A percentile compares a stretch with the other conserved stretches of the same genome.
Conservation (phyloP, 2,888 invertebrate species). For the Halocaridina rubra region DNA sequence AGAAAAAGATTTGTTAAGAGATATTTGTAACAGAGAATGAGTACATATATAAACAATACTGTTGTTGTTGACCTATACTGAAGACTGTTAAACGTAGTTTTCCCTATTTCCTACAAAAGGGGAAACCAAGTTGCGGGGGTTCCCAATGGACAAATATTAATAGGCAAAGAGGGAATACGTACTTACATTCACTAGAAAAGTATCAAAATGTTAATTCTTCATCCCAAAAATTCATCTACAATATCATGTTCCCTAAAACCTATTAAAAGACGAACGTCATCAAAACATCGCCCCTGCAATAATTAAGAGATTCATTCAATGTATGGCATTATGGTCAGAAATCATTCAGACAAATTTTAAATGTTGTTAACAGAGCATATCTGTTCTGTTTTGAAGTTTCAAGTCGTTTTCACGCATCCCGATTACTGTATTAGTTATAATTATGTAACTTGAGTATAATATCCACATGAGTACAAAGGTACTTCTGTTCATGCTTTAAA, state of each 20-base stretch:
- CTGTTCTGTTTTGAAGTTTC: too few relatives aligned
- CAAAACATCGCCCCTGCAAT: neutral
- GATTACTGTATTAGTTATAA: neutral
- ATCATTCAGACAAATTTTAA: neutral
- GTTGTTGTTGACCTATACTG: neutral
- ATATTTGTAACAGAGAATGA: neutral
- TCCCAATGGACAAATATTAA: too few relatives aligned
- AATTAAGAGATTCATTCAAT: neutral
- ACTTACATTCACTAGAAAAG: constrained; percentile 1
- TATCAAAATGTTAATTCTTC: constrained; percentile 19
- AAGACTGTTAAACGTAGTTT: neutral
- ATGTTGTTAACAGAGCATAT: too few relatives aligned
- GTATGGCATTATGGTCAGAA: neutral
- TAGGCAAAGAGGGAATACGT: too few relatives aligned
- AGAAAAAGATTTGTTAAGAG: neutral
- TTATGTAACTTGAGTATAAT: neutral
- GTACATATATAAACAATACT: neutral
- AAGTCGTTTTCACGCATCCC: too few relatives aligned
- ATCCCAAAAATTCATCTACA: neutral
- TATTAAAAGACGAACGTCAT: neutral
- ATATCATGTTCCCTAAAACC: neutral
- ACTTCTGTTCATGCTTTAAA: neutral
- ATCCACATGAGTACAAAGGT: neutral
- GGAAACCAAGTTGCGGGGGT: too few relatives aligned
- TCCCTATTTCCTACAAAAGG: neutral